phyloP scores from a whole-genome alignment of 2,113 vertebrate species.

The Limnothrissa miodon region DNA sequence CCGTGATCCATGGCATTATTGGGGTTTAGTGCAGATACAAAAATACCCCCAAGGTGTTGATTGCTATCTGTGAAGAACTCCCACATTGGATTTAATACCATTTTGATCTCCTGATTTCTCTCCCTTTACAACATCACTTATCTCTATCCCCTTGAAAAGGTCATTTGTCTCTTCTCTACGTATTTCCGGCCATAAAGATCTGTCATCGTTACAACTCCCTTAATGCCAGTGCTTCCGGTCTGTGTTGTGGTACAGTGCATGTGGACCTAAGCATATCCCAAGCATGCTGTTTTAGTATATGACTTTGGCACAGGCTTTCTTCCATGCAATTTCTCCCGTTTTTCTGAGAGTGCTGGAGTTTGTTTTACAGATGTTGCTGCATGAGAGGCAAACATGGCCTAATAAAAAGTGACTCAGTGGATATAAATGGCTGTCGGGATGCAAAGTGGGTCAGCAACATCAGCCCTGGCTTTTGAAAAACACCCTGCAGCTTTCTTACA shows the following conservation, averaged over 20 bases:
- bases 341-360: neutral
- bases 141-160: conserved; percentile 30
- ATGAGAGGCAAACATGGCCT: conserved; percentile 19
- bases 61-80: conserved; percentile 33
- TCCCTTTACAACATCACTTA: conserved; percentile 27
- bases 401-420: conserved; percentile 28
- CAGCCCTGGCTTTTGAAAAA: conserved; percentile 24
- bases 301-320: neutral
- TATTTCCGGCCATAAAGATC: conserved; percentile 25
- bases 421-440: conserved; percentile 21
- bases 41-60: conserved; percentile 33
- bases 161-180: conserved; percentile 30
- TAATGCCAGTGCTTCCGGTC: conserved; percentile 14
- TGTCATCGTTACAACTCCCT: conserved; percentile 27
- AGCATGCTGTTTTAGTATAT: neutral
- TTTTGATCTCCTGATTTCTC: neutral
- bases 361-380: neutral
- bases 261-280: neutral
- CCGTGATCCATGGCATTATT: conserved; percentile 23
- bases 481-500: conserved; percentile 18
- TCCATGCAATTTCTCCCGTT: neutral
- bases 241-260: conserved; percentile 13
- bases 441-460: conserved; percentile 23
- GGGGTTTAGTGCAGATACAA: conserved; percentile 27
- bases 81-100: neutral